A percentile compares a stretch with the other conserved stretches of the same genome.
phyloP scores from a whole-genome alignment of 2,113 vertebrate species.

The Grus americana region DNA sequence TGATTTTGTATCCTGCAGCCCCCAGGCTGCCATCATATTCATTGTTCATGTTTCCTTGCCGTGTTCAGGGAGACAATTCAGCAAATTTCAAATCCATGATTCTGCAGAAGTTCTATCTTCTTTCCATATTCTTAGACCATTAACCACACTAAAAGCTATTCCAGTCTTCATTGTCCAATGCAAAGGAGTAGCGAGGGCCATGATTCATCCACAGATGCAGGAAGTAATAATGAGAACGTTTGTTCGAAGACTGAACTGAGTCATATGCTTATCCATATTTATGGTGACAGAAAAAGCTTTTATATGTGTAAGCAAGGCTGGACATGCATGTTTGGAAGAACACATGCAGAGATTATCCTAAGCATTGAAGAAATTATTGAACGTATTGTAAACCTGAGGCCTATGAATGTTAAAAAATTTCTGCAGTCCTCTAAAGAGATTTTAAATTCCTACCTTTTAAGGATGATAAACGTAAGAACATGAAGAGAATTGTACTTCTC shows the following conservation, averaged over 20 bases:
- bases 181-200: neutral
- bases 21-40: neutral
- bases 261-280: conserved; percentile 49
- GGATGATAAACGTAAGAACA: neutral
- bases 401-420: neutral
- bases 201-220: conserved; percentile 52
- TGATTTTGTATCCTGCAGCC: neutral
- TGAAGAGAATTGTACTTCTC: neutral
- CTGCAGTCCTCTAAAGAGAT: neutral
- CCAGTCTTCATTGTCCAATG: neutral
- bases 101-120: neutral
- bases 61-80: neutral
- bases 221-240: conserved; percentile 33
- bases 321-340: neutral
- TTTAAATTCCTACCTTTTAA: neutral
- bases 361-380: neutral
- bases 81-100: neutral
- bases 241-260: conserved; percentile 19
- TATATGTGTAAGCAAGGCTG: neutral
- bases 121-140: conserved; percentile 5
- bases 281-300: neutral
- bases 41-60: neutral
- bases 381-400: neutral
- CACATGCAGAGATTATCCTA: neutral
- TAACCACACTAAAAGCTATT: neutral